These are phyloP conservation scores for Brachyhypopomus occidentalis DNA, from an alignment of 2,113 vertebrate species.

Conservation along the genomic window DNA sequence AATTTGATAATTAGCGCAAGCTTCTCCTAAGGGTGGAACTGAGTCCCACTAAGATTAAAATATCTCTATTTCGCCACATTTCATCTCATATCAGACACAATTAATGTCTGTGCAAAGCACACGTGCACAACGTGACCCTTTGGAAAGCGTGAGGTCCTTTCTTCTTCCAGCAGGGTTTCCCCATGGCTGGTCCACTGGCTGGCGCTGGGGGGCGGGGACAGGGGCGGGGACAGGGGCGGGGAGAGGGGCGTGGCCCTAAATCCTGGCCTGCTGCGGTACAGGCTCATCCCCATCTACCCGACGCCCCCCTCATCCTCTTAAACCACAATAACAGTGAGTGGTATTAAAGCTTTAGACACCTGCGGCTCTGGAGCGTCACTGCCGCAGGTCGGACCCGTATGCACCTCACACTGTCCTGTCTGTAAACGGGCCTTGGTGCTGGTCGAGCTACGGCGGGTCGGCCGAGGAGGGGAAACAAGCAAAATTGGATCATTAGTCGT, in stretches of 20 bases:
- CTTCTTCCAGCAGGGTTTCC: neutral
- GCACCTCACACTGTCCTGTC: neutral
- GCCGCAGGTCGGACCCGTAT: conserved; percentile 53
- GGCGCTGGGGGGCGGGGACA: conserved; percentile 3
- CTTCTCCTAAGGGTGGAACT: neutral
- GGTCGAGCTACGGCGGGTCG: no score
- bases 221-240: no score
- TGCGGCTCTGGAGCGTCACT: conserved; percentile 71
- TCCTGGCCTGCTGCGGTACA: conserved; percentile 62
- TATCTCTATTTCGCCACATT: neutral
- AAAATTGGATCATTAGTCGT: no score
- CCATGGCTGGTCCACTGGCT: neutral
- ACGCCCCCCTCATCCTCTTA: conserved; percentile 65
- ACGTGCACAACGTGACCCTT: neutral
- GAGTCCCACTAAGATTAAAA: neutral
- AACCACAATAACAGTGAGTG: conserved; percentile 74
- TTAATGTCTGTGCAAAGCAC: conserved; percentile 6
- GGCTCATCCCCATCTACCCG: conserved; percentile 62
- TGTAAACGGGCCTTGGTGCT: conserved; percentile 3
- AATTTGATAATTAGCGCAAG: neutral
- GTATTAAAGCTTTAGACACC: conserved; percentile 67
- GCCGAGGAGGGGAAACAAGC: no score
- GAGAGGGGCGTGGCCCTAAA: conserved; percentile 58
- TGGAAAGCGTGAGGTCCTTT: neutral
- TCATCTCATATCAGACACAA: conserved; percentile 3